A percentile compares a stretch with the other conserved stretches of the same genome.
These are phyloP conservation scores for Gymnothorax javanicus DNA, from an alignment of 2,797 vertebrate genomes.

Conservation along the genomic window DNA sequence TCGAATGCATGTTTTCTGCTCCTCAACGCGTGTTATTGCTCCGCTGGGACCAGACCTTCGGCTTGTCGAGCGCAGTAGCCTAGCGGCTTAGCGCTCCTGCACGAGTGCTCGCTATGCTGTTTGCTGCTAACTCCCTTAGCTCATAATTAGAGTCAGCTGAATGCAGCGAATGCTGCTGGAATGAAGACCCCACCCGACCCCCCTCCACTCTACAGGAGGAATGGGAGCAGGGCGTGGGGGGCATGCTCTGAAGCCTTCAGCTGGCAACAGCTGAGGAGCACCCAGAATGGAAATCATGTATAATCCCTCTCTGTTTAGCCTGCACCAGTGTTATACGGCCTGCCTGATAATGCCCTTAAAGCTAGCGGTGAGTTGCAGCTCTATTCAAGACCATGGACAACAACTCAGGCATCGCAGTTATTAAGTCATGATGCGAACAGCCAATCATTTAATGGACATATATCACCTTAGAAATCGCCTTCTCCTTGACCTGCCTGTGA, in stretches of 20 bases:
- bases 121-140: conserved; percentile 17
- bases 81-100: conserved; percentile 21
- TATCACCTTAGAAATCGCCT: too few species aligned
- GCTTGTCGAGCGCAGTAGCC: conserved; percentile 24
- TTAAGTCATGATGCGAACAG: too few species aligned
- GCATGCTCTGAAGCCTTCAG: conserved; percentile 50
- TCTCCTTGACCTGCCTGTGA: too few species aligned
- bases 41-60: conserved; percentile 1
- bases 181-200: conserved; percentile 12
- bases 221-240: not conserved
- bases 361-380: too few species aligned
- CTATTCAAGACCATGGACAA: too few species aligned
- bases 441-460: too few species aligned
- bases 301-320: conserved; percentile 38
- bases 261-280: conserved; percentile 73
- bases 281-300: conserved; percentile 69
- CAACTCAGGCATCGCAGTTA: too few species aligned
- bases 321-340: not conserved
- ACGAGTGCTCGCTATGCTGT: conserved; percentile 9
- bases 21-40: conserved; percentile 22
- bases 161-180: conserved; percentile 31
- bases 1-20: conserved; percentile 22
- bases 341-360: too few species aligned
- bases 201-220: not conserved
- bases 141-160: conserved; percentile 28